Base-by-base conservation (phyloP, 2,888 invertebrate species). In the Apamea sordens region DNA sequence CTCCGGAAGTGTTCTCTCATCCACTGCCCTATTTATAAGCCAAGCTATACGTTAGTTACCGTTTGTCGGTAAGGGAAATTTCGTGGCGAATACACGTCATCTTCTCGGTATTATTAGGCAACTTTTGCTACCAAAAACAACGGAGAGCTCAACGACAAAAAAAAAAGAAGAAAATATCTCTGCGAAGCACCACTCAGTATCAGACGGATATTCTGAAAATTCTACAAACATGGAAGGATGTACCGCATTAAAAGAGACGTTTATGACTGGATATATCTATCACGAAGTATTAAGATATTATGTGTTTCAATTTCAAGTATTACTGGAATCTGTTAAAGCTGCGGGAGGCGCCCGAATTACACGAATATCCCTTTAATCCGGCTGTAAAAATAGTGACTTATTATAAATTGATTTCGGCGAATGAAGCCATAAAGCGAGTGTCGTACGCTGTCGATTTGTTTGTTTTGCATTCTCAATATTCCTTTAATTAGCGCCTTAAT, bases 11-110 rank as follows among this genome's bases (percentile, higher is more conserved):
- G 92, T 92, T 92, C 93, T 93, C 93, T 92, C 93, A 91, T 93
- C 93, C 89, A 92, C 89, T 94, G 95, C 91, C 94, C 95, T 95
- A 95, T 95, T 95, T 94, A 95, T 94, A 94, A 88, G 82, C 86
- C 87, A 88, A 87, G 85, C 80, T 85, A 79, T 78, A 86, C 84
- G 85, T 85, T 85, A 88, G 83, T 84, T 86, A 82, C 73, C 73
- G 82, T 88, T 84, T 84, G 83, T 82, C 78, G 84, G 79, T 84
- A 85, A 88, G 73, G 83, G 75, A 90, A 89, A 89, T 85, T 87
- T 76, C 67, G 77, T 76, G 76, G 75, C 82, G 41, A 85, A 80
- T 86, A 79, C 69, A 68, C 84, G 65, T 81, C 73, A 81, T 86
- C 79, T 88, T 79, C 76, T 71, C 72, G 70, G 80, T 83, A 84